Evolutionary conservation across 2,888 invertebrate genomes (phyloP).

Genomic region (Dendrolimus houi): DNA sequence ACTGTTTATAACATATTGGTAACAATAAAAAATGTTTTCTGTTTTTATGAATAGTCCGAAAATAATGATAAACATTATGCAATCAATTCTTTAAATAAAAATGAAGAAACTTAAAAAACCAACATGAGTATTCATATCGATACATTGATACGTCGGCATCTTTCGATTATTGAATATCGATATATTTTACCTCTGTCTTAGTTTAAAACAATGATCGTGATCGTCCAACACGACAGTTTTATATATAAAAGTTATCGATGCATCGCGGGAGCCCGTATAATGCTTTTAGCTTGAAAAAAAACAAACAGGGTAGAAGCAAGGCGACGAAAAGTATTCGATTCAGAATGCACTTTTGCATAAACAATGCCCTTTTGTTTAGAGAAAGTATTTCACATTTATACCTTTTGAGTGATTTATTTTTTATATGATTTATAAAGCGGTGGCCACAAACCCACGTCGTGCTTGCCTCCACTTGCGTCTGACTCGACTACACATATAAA

Average conservation of each 20-base stretch:
- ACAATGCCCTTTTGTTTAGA: conserved; percentile 74
- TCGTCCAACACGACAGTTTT: conserved; percentile 59
- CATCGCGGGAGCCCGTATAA: conserved; percentile 45
- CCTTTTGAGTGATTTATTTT: conserved; percentile 67
- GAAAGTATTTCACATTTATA: conserved; percentile 74
- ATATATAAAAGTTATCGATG: conserved; percentile 62
- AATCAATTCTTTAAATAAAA: too few relatives aligned
- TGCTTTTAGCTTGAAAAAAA: conserved; percentile 44
- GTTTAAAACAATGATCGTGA: conserved; percentile 60
- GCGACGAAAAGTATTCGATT: conserved; percentile 70
- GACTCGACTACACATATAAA: conserved; percentile 9
- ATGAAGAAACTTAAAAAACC: too few relatives aligned
- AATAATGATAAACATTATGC: too few relatives aligned
- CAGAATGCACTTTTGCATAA: conserved; percentile 72
- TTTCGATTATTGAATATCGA: conserved; percentile 4
- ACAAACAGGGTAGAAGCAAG: conserved; percentile 43
- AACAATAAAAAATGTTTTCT: too few relatives aligned
- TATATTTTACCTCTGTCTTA: conserved; percentile 37
- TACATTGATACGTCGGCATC: neutral
- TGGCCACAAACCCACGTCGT: conserved; percentile 34
- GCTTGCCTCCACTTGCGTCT: conserved; percentile 21
- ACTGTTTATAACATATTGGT: too few relatives aligned
- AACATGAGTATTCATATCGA: neutral
- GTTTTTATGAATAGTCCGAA: too few relatives aligned
- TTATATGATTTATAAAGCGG: conserved; percentile 65